Evolutionary conservation across 2,888 invertebrate genomes (phyloP).

Genomic region (Epinotia ramella): DNA sequence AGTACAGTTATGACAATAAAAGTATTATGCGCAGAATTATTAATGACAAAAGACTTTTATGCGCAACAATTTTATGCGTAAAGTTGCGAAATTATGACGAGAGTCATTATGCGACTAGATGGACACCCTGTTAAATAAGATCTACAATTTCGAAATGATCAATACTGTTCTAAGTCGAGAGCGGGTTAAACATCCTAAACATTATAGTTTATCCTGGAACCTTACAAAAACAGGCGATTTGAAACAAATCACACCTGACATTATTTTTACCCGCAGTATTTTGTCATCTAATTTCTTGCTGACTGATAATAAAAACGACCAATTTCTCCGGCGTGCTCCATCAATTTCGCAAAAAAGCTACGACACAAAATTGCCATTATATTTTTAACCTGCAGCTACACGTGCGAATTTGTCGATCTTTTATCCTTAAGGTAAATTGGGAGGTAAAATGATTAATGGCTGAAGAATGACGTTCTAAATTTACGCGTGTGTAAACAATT

Average conservation of each 20-base stretch:
- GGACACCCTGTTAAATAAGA: too few species aligned
- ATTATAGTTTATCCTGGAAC: too few species aligned
- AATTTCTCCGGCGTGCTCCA: background rate
- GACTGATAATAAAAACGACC: conserved; percentile 8
- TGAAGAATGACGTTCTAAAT: background rate
- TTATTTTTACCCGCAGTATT: background rate
- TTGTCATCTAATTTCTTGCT: background rate
- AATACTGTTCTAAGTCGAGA: too few species aligned
- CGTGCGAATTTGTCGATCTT: background rate
- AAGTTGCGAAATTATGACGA: too few species aligned
- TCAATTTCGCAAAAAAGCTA: background rate
- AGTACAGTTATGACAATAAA: too few species aligned
- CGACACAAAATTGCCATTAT: background rate
- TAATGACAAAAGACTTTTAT: too few species aligned
- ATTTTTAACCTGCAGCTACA: background rate
- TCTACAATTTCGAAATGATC: too few species aligned
- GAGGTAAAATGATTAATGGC: background rate
- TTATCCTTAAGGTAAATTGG: background rate
- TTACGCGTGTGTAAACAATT: background rate
- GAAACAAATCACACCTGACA: background rate
- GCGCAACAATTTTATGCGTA: too few species aligned
- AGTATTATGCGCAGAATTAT: too few species aligned
- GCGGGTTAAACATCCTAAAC: too few species aligned
- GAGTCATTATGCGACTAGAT: too few species aligned
- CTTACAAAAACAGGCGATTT: background rate